phyloP scores from a whole-genome alignment of 1,140 invertebrate genomes.

The Drosophila arizonae region DNA sequence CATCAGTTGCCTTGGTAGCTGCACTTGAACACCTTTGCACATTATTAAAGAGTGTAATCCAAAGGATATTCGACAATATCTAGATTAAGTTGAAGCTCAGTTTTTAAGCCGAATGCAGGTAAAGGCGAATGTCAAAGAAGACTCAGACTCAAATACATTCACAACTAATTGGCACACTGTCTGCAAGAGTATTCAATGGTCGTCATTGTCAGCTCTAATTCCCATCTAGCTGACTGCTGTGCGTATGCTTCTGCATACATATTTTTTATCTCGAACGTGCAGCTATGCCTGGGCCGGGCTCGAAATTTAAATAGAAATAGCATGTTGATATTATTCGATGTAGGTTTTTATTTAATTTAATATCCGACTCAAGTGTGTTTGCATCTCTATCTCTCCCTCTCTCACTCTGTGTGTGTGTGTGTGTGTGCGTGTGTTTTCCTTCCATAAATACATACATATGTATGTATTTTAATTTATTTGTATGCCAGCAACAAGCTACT shows the following conservation, averaged over 20 bases:
- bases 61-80: background rate
- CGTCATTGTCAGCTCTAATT: background rate
- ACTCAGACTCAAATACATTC: background rate
- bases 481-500: slow-evolving; percentile 27
- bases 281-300: slow-evolving; percentile 59
- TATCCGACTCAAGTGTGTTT: slow-evolving; percentile 36
- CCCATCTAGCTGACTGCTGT: slow-evolving; percentile 11
- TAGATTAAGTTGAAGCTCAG: background rate
- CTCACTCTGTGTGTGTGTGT: background rate
- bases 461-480: slow-evolving; percentile 74
- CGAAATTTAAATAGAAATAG: slow-evolving; percentile 79
- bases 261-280: slow-evolving; percentile 71
- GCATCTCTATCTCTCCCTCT: background rate
- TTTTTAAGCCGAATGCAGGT: background rate
- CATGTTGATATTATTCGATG: slow-evolving; percentile 76
- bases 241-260: slow-evolving; percentile 31
- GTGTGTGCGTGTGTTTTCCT: background rate
- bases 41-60: background rate
- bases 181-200: background rate
- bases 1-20: slow-evolving; percentile 28
- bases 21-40: slow-evolving; percentile 43
- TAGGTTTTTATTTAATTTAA: slow-evolving; percentile 79
- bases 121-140: no score
- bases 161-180: background rate
- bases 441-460: slow-evolving; percentile 24